phyloP scores from a whole-genome alignment of 2,797 vertebrate genomes.

The Adelosebastes latens region DNA sequence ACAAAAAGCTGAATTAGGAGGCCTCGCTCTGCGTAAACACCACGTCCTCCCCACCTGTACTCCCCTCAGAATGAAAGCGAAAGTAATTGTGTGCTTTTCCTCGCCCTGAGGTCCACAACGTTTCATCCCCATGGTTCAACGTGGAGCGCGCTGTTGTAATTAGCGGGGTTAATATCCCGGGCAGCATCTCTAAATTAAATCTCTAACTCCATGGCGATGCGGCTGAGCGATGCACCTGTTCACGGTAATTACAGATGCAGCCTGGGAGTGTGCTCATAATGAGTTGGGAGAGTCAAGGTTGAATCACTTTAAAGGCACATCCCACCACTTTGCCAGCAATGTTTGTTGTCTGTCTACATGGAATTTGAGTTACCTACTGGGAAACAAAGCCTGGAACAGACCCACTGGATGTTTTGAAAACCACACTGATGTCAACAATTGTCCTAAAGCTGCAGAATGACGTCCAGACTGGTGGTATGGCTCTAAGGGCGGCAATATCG shows the following conservation, averaged over 20 bases:
- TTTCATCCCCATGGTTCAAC: conserved; percentile 57
- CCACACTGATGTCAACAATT: background rate
- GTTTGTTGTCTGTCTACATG: conserved; percentile 35
- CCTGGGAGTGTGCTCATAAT: conserved; percentile 67
- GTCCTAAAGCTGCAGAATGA: background rate
- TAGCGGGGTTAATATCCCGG: conserved; percentile 83
- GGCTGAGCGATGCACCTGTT: conserved; percentile 82
- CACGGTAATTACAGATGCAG: conserved; percentile 75
- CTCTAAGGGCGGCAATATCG: background rate
- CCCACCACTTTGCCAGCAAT: conserved; percentile 52
- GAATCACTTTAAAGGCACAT: conserved; percentile 71
- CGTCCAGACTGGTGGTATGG: no score
- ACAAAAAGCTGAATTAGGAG: conserved; percentile 15
- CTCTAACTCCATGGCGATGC: conserved; percentile 70
- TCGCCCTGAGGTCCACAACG: conserved; percentile 52
- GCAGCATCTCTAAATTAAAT: conserved; percentile 83
- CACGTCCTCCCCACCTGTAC: conserved; percentile 28
- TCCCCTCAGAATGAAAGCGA: conserved; percentile 54
- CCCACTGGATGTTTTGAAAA: background rate
- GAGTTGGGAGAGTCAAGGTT: conserved; percentile 77
- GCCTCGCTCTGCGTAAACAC: conserved; percentile 36
- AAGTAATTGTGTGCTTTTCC: conserved; percentile 69
- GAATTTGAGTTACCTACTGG: conserved; percentile 15
- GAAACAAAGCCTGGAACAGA: conserved; percentile 27
- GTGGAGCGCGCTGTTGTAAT: conserved; percentile 69